Evolutionary conservation across 2,888 invertebrate species (phyloP).

Genomic region (Drosophila diplacantha): DNA sequence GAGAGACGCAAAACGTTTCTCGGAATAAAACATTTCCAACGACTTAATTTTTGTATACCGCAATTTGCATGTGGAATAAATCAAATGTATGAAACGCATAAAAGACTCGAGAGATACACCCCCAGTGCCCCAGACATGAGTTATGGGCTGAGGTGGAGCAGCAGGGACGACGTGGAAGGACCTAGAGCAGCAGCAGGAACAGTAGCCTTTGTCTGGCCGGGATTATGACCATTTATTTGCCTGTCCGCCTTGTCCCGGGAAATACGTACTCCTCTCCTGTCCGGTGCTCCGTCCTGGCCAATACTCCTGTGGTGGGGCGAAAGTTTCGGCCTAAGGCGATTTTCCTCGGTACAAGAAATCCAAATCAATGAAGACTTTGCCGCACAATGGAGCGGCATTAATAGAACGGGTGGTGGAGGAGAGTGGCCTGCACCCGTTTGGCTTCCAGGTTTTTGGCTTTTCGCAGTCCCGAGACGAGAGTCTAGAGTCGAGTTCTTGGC

Average conservation of each 20-base stretch:
- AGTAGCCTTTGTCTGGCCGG: slow-evolving; percentile 62
- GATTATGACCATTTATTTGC: slow-evolving; percentile 71
- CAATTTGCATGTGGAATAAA: slow-evolving; percentile 71
- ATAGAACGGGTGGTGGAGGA: slow-evolving; percentile 4
- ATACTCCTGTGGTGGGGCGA: slow-evolving; percentile 27
- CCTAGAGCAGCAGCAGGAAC: slow-evolving; percentile 7
- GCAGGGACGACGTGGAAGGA: neutral
- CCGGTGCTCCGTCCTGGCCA: slow-evolving; percentile 10
- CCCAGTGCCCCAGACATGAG: slow-evolving; percentile 35
- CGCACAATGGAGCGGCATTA: slow-evolving; percentile 28
- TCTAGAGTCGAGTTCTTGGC: slow-evolving; percentile 17
- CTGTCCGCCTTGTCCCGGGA: slow-evolving; percentile 45
- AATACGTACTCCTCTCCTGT: slow-evolving; percentile 8
- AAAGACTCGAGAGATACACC: slow-evolving; percentile 38
- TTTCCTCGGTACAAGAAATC: slow-evolving; percentile 58
- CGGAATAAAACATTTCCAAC: slow-evolving; percentile 60
- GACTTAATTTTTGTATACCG: slow-evolving; percentile 60
- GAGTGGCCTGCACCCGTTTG: slow-evolving; percentile 16
- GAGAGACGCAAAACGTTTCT: slow-evolving; percentile 48
- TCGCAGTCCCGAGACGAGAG: neutral
- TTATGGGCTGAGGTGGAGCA: slow-evolving; percentile 36
- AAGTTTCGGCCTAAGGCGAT: slow-evolving; percentile 65
- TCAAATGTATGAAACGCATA: slow-evolving; percentile 66
- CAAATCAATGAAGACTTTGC: slow-evolving; percentile 69
- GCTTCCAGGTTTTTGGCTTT: slow-evolving; percentile 24